Percentiles rank a stretch among this genome's conserved stretches.
Conservation (phyloP, 2,888 invertebrate genomes). For the Cantharis lateralis region DNA sequence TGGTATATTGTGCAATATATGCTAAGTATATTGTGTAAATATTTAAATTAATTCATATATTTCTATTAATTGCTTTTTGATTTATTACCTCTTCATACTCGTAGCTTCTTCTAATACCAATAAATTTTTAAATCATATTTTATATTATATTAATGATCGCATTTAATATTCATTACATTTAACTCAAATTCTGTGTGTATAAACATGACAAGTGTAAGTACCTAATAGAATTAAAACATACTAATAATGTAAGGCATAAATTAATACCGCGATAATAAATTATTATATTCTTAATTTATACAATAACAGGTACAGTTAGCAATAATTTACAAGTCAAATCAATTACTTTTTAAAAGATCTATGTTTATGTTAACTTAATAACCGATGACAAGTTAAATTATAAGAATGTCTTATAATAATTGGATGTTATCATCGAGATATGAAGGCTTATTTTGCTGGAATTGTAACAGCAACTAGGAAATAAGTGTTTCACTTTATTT, state of each 20-base stretch:
- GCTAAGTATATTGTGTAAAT: background rate
- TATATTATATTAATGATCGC: background rate
- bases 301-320: background rate
- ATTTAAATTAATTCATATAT: background rate
- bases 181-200: background rate
- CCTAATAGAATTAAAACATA: background rate
- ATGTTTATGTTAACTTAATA: background rate
- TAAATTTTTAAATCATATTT: background rate
- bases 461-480: background rate
- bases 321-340: constrained; percentile 3
- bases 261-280: background rate
- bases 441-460: background rate
- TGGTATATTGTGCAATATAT: too few species aligned
- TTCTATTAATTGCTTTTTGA: background rate
- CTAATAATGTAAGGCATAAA: background rate
- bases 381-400: background rate
- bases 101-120: background rate
- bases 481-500: background rate
- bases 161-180: background rate
- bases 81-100: background rate
- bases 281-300: background rate
- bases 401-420: background rate
- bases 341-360: background rate
- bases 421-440: background rate
- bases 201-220: background rate